A percentile compares a stretch with the other conserved stretches of the same genome.
Conservation (phyloP, 2,888 invertebrate genomes). For the Globia sparganii region DNA sequence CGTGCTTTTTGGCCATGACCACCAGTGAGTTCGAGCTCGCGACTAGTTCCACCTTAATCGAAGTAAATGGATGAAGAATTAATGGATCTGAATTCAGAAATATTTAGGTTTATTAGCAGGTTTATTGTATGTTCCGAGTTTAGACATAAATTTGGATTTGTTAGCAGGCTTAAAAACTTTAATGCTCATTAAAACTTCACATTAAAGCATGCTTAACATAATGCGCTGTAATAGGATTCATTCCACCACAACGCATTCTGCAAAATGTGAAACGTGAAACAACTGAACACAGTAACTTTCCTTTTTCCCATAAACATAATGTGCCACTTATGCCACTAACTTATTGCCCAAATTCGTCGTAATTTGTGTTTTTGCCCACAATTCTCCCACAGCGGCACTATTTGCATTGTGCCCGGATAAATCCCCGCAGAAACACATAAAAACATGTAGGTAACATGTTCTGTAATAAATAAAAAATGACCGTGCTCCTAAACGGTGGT, state of each 20-base stretch:
- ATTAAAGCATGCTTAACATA: background rate
- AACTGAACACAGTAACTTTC: slow-evolving; percentile 15
- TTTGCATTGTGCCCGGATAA: slow-evolving; percentile 53
- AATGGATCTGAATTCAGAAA: background rate
- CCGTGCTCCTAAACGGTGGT: slow-evolving; percentile 40
- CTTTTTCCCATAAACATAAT: slow-evolving; percentile 44
- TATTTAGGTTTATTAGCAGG: background rate
- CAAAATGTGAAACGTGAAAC: slow-evolving; percentile 3
- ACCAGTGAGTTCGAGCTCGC: no score
- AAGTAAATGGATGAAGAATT: background rate
- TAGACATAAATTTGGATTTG: background rate
- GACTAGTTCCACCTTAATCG: no score
- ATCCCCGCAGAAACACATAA: slow-evolving; percentile 45
- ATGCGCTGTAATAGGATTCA: background rate
- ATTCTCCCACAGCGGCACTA: slow-evolving; percentile 29
- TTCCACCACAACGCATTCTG: slow-evolving; percentile 3
- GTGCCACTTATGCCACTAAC: slow-evolving; percentile 41
- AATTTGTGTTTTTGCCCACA: slow-evolving; percentile 50
- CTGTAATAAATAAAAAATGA: slow-evolving; percentile 55
- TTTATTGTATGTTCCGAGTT: background rate
- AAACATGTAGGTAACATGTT: slow-evolving; percentile 51
- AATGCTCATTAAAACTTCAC: slow-evolving; percentile 11
- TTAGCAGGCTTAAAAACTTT: background rate
- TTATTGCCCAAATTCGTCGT: slow-evolving; percentile 41
- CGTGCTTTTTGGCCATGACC: no score